A percentile compares a stretch with the other conserved stretches of the same genome.
Evolutionary conservation across 2,888 invertebrate species (phyloP).

Genomic region (Oasisia sp.): DNA sequence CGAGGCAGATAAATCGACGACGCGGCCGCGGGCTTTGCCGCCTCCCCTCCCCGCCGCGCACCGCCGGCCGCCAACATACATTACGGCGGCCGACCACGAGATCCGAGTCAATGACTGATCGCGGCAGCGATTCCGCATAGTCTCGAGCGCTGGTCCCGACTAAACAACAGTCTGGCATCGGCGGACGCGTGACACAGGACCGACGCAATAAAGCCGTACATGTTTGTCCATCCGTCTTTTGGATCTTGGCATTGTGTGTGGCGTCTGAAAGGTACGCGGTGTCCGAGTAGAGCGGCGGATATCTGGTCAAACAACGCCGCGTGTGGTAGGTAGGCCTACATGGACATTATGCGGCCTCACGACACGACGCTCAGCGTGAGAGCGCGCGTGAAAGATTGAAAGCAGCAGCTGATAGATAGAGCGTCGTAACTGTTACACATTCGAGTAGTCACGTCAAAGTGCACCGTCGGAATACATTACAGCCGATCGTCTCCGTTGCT

Average conservation of each 20-base stretch:
- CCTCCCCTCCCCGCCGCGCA: neutral
- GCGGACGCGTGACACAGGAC: neutral
- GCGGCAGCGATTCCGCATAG: neutral
- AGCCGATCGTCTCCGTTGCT: neutral
- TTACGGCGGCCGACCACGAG: neutral
- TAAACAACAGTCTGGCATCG: neutral
- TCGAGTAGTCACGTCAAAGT: neutral
- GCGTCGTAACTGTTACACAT: neutral
- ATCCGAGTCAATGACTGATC: constrained; percentile 5
- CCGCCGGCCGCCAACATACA: neutral
- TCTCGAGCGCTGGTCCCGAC: neutral
- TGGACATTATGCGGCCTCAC: neutral
- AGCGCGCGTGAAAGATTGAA: constrained; percentile 12
- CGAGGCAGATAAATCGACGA: neutral
- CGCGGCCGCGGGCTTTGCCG: neutral
- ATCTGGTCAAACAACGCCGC: neutral
- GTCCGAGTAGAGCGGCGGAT: neutral
- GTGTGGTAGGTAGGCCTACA: neutral
- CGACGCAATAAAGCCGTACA: neutral
- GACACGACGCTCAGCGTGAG: neutral
- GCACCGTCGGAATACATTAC: neutral
- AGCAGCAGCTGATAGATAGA: constrained; percentile 2
- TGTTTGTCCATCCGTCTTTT: neutral
- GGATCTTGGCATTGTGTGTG: neutral
- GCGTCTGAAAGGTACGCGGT: neutral